Evolutionary conservation across 2,888 invertebrate species (phyloP), one percentile per base, ranked within the genome.

Genomic region (Orthosia cruda): DNA sequence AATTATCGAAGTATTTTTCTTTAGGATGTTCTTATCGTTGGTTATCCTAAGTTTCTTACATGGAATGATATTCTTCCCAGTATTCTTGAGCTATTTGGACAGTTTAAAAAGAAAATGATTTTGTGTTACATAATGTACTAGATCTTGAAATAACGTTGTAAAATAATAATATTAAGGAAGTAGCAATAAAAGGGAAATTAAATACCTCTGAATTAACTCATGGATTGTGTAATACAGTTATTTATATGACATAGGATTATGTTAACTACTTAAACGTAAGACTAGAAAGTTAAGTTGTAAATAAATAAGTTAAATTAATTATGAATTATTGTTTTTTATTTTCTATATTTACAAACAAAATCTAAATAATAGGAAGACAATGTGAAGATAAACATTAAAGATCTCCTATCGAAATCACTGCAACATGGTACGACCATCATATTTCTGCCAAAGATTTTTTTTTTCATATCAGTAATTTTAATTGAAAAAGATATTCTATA

Each of bases 11-110:
- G 97, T 98, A 70, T 99, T 99, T 92, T 99, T 99, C 96, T 99
- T 99, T 94, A 97, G 99, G 91, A 99, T 99, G 99, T 99, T 99
- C 92, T 97, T 99, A 80, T 98, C 98, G 70, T 99, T 99, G 87
- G 99, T 99, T 2, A 89, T 99, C 18, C 97, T 99, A 89, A 99
- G 99, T 7, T 99, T 99, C 0, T 95, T 98, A 0, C 99, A 99
- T 91, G 99, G 99, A 5, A 97, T 99, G 86, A 97, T 99, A 88
- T 98, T 99, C 91, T 97, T 99, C 90, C 99, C 99, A 7, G 99
- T 99, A 9, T 92, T 99, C 15, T 97, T 99, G 74, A 98, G 98
- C 93, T 98, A 98, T 91, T 93, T 98, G 58, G 89, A 88, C 45
- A 75, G 58, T 67, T 76, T 87, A 54, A 62, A 66, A 58, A 74